These are phyloP conservation scores for Chaenogobius annularis DNA, from an alignment of 2,113 vertebrate species.

Conservation along the genomic window DNA sequence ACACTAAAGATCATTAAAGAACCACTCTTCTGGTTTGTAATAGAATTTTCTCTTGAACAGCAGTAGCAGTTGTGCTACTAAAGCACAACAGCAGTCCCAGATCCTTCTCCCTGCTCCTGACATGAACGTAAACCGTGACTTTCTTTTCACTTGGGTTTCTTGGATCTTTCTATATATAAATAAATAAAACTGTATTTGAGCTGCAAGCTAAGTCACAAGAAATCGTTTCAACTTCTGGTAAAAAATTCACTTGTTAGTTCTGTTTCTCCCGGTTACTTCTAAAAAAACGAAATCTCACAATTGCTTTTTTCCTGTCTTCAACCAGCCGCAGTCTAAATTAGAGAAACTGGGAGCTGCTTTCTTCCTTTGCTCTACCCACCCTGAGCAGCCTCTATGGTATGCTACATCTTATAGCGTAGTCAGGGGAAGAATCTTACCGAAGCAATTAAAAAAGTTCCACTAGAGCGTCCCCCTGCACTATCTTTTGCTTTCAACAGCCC, in stretches of 20 bases:
- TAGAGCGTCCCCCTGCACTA: not conserved
- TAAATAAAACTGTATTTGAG: conserved; percentile 9
- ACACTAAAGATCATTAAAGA: not conserved
- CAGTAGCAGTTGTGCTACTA: too few species aligned
- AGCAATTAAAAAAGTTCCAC: conserved; percentile 19
- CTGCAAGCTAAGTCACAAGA: conserved; percentile 21
- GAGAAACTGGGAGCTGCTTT: conserved; percentile 22
- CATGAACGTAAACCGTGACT: conserved; percentile 37
- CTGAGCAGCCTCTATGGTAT: conserved; percentile 13
- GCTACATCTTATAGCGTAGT: not conserved
- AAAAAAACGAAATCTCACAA: conserved; percentile 30
- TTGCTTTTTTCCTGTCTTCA: conserved; percentile 21
- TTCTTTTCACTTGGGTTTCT: conserved; percentile 17
- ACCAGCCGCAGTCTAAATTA: conserved; percentile 25
- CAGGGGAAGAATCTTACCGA: conserved; percentile 7
- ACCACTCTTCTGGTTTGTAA: not conserved
- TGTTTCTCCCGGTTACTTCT: conserved; percentile 32
- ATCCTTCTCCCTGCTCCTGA: conserved; percentile 31
- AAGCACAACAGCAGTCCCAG: conserved; percentile 25
- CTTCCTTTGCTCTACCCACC: conserved; percentile 16
- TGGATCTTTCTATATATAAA: conserved; percentile 16
- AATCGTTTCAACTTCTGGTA: conserved; percentile 15
- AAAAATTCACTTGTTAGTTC: conserved; percentile 46
- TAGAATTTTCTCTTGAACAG: not conserved
- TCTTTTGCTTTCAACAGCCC: not conserved